These are phyloP conservation scores for Chaetops frenatus DNA, from an alignment of 2,113 vertebrate species.

Conservation along the genomic window DNA sequence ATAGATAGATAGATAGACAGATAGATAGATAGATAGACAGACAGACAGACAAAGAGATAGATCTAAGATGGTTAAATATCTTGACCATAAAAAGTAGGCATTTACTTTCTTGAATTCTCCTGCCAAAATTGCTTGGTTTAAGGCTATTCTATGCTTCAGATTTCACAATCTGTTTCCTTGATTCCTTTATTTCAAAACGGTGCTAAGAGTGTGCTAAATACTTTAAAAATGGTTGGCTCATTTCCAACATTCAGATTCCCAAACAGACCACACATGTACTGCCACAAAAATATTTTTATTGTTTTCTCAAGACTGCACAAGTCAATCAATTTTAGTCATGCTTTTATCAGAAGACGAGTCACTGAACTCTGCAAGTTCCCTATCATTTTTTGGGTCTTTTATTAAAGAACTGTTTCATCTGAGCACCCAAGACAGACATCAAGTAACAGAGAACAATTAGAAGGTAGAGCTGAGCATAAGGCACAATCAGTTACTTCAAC, in stretches of 20 bases:
- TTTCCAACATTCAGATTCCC: neutral
- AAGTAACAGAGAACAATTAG: neutral
- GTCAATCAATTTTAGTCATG: neutral
- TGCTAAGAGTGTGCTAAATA: neutral
- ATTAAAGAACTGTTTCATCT: neutral
- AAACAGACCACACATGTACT: neutral
- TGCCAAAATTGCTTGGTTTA: neutral
- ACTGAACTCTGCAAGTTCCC: neutral
- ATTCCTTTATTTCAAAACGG: neutral
- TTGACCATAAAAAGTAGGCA: neutral
- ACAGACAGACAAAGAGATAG: neutral
- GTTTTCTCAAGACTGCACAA: neutral
- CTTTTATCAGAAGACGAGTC: neutral
- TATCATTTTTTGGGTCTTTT: neutral
- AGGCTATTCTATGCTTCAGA: neutral
- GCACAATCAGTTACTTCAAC: neutral
- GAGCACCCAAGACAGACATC: neutral
- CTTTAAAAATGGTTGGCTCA: neutral
- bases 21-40: neutral
- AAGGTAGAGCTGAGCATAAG: neutral
- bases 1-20: neutral
- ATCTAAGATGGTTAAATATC: neutral
- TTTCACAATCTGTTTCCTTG: neutral
- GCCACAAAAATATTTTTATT: neutral
- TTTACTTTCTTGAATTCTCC: neutral